These are phyloP conservation scores for Brachionus rubens DNA, from an alignment of 1,140 invertebrate genomes.

Conservation along the genomic window DNA sequence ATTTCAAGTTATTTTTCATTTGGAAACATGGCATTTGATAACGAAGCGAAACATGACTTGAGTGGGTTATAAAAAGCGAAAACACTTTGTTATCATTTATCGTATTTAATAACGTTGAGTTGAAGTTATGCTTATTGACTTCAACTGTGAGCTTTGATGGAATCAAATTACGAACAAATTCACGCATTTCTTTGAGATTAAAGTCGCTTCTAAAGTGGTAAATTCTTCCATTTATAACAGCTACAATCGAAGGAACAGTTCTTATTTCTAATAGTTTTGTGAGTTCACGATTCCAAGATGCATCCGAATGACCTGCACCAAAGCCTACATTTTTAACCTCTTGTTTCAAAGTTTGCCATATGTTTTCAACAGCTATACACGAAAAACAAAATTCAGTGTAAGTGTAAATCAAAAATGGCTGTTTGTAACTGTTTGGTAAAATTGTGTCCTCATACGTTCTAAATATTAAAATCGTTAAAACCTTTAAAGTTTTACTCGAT, in stretches of 20 bases:
- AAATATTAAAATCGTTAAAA: too few relatives aligned
- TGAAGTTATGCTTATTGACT: slow-evolving; percentile 47
- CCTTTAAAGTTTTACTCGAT: neutral
- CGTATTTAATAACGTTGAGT: neutral
- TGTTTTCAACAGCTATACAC: slow-evolving; percentile 76
- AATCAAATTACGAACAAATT: slow-evolving; percentile 55
- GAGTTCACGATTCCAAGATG: slow-evolving; percentile 72
- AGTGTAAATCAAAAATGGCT: slow-evolving; percentile 78
- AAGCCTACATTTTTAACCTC: slow-evolving; percentile 72
- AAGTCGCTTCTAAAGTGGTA: slow-evolving; percentile 62
- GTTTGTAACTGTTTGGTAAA: slow-evolving; percentile 73
- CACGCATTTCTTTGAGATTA: slow-evolving; percentile 50
- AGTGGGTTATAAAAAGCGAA: slow-evolving; percentile 8
- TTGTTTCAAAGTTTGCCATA: slow-evolving; percentile 76
- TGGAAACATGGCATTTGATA: slow-evolving; percentile 44
- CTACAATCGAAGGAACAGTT: slow-evolving; percentile 73
- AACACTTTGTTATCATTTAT: slow-evolving; percentile 39
- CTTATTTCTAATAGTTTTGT: slow-evolving; percentile 73
- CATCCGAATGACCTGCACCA: slow-evolving; percentile 73
- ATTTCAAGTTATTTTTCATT: slow-evolving; percentile 5
- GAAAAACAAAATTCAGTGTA: slow-evolving; percentile 89
- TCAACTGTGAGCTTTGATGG: slow-evolving; percentile 50
- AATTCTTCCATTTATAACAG: slow-evolving; percentile 75
- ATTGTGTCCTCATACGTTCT: slow-evolving; percentile 74
- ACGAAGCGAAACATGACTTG: slow-evolving; percentile 19